A percentile compares a stretch with the other conserved stretches of the same genome.
Conservation (phyloP, 2,797 vertebrate genomes). For the Cottoperca gobio region DNA sequence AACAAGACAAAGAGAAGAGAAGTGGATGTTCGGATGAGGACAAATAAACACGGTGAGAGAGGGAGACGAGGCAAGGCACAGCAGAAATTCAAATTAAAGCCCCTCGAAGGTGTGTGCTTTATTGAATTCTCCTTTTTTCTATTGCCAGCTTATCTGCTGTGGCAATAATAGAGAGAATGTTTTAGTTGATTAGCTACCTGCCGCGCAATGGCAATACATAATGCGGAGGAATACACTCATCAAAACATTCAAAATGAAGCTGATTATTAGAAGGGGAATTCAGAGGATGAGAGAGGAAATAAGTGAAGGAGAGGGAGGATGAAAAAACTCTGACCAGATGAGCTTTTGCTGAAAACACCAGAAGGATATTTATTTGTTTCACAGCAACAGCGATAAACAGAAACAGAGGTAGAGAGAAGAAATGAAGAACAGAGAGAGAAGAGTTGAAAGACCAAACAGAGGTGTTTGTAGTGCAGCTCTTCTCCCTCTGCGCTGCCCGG, state of each 20-base stretch:
- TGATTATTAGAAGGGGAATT: slow-evolving; percentile 75
- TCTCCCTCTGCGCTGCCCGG: slow-evolving; percentile 61
- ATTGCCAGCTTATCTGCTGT: slow-evolving; percentile 69
- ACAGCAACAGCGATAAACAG: slow-evolving; percentile 37
- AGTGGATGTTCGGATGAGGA: slow-evolving; percentile 53
- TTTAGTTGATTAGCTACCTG: slow-evolving; percentile 84
- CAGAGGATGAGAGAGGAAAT: slow-evolving; percentile 22
- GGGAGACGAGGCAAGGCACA: slow-evolving; percentile 27
- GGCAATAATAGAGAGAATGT: slow-evolving; percentile 80
- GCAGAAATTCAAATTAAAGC: slow-evolving; percentile 77
- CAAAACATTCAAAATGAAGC: slow-evolving; percentile 66
- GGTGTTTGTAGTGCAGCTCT: slow-evolving; percentile 52
- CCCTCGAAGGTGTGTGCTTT: slow-evolving; percentile 71
- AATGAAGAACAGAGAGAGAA: slow-evolving; percentile 43
- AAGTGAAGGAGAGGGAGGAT: neutral
- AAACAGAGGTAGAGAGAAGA: slow-evolving; percentile 26
- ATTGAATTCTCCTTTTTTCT: slow-evolving; percentile 75
- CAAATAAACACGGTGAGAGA: slow-evolving; percentile 68
- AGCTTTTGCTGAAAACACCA: slow-evolving; percentile 38
- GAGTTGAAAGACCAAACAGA: slow-evolving; percentile 35
- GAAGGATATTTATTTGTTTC: slow-evolving; percentile 51
- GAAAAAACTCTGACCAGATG: slow-evolving; percentile 34
- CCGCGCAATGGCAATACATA: slow-evolving; percentile 52
- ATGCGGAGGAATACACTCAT: slow-evolving; percentile 67
- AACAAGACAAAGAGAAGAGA: slow-evolving; percentile 48